Evolutionary conservation across 2,113 vertebrate species (phyloP).

Genomic region (Cariama cristata): DNA sequence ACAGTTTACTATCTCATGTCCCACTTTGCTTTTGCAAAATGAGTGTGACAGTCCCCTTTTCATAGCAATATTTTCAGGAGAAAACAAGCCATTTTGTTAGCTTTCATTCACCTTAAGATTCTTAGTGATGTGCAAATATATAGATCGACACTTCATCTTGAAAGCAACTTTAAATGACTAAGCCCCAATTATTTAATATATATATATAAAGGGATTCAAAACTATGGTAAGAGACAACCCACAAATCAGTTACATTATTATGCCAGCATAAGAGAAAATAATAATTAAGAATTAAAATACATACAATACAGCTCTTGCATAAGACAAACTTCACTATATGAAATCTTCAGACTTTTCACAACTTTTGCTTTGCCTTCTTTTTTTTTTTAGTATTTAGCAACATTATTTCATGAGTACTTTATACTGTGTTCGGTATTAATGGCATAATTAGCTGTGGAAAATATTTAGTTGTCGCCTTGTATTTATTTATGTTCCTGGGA

Average conservation of each 20-base stretch:
- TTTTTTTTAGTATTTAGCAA: constrained; percentile 51
- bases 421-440: constrained; percentile 71
- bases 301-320: neutral
- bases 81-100: neutral
- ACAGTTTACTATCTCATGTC: neutral
- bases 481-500: constrained; percentile 79
- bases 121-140: neutral
- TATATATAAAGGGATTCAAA: neutral
- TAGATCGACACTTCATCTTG: neutral
- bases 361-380: neutral
- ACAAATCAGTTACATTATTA: constrained; percentile 6
- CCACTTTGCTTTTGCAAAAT: neutral
- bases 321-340: neutral
- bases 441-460: constrained; percentile 77
- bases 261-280: neutral
- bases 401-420: constrained; percentile 64
- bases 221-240: neutral
- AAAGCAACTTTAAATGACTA: neutral
- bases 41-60: neutral
- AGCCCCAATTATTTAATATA: neutral
- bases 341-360: neutral
- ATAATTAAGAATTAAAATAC: constrained; percentile 20
- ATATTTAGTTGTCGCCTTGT: constrained; percentile 75
- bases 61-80: neutral
- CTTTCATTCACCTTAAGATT: fast-evolving